Percentiles rank a stretch among this genome's conserved stretches.
phyloP scores from a whole-genome alignment of 2,113 vertebrate genomes.

The Montifringilla adamsi region DNA sequence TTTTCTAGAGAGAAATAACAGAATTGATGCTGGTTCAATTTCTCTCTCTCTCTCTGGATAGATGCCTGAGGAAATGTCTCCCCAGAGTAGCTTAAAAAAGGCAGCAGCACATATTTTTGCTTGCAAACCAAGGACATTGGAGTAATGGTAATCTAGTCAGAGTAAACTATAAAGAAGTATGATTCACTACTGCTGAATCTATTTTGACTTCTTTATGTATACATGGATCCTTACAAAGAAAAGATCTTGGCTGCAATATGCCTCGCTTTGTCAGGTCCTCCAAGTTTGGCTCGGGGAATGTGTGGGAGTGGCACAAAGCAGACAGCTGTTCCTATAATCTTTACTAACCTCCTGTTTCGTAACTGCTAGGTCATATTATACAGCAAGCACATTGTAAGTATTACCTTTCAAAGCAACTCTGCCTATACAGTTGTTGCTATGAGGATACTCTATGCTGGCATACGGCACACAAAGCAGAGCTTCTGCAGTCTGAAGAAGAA shows the following conservation, averaged over 20 bases:
- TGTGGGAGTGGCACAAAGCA: background rate
- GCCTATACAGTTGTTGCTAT: constrained; percentile 19
- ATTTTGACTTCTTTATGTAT: background rate
- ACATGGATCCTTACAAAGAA: background rate
- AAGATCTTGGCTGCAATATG: background rate
- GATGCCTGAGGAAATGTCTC: background rate
- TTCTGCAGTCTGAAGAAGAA: background rate
- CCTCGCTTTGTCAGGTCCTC: background rate
- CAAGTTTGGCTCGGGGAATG: background rate
- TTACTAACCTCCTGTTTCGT: background rate
- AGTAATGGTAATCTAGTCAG: background rate
- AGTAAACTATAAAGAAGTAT: background rate
- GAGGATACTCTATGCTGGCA: background rate
- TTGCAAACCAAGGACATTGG: background rate
- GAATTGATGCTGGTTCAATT: background rate
- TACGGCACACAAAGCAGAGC: background rate
- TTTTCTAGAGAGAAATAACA: background rate
- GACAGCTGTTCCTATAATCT: constrained; percentile 46
- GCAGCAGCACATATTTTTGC: background rate
- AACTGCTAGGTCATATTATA: constrained; percentile 20
- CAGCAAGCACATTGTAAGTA: background rate
- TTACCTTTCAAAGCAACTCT: constrained; percentile 34
- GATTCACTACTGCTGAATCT: background rate
- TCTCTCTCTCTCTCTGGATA: background rate
- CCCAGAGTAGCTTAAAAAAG: background rate